Percentiles rank a stretch among this genome's conserved stretches.
These are phyloP conservation scores for Rallus crepitans DNA, from an alignment of 2,797 vertebrate species.

Conservation along the genomic window DNA sequence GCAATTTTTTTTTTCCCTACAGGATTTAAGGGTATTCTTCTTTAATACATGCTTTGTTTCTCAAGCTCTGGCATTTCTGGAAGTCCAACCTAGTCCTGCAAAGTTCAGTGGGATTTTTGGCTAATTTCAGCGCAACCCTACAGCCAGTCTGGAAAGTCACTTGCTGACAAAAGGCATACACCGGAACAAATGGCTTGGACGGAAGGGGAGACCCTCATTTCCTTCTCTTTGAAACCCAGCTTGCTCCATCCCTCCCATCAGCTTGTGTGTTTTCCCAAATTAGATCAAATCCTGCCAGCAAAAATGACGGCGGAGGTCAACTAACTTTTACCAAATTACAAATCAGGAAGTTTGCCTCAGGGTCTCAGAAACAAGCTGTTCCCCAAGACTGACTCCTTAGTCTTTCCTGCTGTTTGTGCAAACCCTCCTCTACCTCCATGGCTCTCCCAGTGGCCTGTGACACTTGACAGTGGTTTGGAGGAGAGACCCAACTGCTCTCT, in stretches of 20 bases:
- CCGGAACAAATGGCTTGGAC: neutral
- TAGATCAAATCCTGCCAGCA: neutral
- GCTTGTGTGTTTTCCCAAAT: neutral
- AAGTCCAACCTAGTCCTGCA: conserved; percentile 22
- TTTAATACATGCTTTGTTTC: conserved; percentile 39
- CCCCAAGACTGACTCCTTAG: neutral
- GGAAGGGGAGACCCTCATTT: neutral
- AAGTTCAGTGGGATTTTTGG: conserved; percentile 37
- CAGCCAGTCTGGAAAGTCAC: neutral
- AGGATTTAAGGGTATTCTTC: conserved; percentile 15
- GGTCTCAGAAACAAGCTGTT: neutral
- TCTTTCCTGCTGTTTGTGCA: neutral
- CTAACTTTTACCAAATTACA: neutral
- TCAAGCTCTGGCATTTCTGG: conserved; percentile 17
- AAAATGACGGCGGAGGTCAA: neutral
- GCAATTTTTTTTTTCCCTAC: neutral
- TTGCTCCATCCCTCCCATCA: neutral
- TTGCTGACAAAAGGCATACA: neutral
- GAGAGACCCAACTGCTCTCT: neutral
- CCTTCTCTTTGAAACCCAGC: neutral
- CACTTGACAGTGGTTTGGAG: neutral
- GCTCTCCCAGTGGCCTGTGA: neutral
- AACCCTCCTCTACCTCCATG: accelerated
- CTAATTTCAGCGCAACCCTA: conserved; percentile 23
- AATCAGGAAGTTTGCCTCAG: neutral